phyloP scores from a whole-genome alignment of 2,113 vertebrate genomes.

The Steatornis caripensis region DNA sequence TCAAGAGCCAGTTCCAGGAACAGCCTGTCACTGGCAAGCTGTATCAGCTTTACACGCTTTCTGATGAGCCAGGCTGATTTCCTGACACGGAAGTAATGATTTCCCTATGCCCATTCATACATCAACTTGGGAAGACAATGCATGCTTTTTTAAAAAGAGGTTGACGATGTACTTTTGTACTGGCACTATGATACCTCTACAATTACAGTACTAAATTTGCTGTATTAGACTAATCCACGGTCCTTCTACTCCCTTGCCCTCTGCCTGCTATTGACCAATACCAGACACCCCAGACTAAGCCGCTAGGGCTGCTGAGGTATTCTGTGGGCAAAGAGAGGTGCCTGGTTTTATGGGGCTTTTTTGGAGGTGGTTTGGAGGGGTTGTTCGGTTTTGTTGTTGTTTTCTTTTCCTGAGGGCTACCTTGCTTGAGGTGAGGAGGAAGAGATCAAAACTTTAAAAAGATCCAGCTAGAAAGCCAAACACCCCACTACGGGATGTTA shows the following conservation, averaged over 20 bases:
- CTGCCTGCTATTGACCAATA: neutral
- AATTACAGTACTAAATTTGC: neutral
- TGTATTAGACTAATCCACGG: neutral
- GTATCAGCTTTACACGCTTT: neutral
- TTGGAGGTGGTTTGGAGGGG: neutral
- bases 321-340: neutral
- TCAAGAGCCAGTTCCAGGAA: neutral
- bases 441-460: neutral
- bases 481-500: neutral
- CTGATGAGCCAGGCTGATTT: neutral
- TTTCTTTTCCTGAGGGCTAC: neutral
- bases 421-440: neutral
- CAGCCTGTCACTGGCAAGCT: neutral
- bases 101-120: neutral
- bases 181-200: neutral
- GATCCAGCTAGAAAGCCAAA: neutral
- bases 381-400: neutral
- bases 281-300: neutral
- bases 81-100: neutral
- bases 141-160: neutral
- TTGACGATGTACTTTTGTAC: neutral
- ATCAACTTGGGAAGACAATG: neutral
- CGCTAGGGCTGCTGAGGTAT: neutral
- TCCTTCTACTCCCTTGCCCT: neutral
- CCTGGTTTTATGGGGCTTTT: neutral